These are phyloP conservation scores for Chymomyza fuscimana DNA, from an alignment of 2,888 invertebrate genomes.

Conservation along the genomic window DNA sequence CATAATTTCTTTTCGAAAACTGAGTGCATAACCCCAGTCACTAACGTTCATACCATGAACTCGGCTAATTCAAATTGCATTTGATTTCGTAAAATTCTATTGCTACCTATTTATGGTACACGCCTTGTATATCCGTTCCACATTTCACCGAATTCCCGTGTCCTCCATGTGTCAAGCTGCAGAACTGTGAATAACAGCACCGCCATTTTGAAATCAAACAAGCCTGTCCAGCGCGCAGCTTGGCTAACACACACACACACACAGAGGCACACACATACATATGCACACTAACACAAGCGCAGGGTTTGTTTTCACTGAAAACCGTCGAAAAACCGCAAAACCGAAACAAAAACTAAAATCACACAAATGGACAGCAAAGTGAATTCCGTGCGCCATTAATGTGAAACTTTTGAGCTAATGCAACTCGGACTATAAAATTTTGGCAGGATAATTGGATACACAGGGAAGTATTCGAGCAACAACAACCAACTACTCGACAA, in stretches of 20 bases:
- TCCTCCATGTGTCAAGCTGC: neutral
- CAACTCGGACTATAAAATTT: constrained; percentile 14
- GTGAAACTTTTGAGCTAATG: constrained; percentile 56
- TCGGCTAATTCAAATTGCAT: neutral
- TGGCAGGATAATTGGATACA: constrained; percentile 37
- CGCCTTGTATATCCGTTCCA: neutral
- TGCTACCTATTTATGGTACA: neutral
- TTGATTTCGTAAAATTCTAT: neutral
- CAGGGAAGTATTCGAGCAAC: constrained; percentile 12
- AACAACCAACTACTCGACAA: neutral
- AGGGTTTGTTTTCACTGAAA: neutral
- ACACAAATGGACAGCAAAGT: constrained; percentile 33
- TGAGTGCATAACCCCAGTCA: neutral
- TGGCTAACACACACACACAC: constrained; percentile 19
- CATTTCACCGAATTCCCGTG: neutral
- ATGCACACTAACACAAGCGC: neutral
- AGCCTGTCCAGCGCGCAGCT: neutral
- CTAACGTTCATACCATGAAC: neutral
- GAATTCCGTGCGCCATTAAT: constrained; percentile 52
- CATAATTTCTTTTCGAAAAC: neutral
- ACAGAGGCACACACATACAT: neutral
- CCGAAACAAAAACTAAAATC: constrained; percentile 4
- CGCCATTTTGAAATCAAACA: neutral
- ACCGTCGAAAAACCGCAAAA: neutral
- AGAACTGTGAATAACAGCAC: neutral